Conservation (phyloP, 2,888 invertebrate genomes). For the Campaea margaritaria region DNA sequence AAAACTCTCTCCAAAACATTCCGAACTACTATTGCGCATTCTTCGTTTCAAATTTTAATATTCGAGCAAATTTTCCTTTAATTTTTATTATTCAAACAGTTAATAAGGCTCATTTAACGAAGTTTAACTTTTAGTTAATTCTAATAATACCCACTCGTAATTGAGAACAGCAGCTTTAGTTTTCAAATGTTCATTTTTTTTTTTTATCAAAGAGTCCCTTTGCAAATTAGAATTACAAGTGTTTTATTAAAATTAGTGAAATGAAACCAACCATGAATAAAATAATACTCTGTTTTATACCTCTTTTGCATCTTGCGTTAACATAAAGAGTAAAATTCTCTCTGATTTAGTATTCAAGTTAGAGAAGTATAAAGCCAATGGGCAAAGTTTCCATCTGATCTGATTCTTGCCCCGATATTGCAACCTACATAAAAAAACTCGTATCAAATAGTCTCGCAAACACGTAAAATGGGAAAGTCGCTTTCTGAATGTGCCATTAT, state of each 20-base stretch:
- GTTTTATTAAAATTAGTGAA: too few relatives aligned
- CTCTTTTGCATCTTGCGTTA: constrained; percentile 36
- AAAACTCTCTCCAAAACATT: constrained; percentile 26
- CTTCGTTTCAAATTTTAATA: neutral
- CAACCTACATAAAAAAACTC: constrained; percentile 40
- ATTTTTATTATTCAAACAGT: too few relatives aligned
- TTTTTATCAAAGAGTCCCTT: too few relatives aligned
- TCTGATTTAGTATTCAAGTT: constrained; percentile 68
- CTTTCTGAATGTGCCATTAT: constrained; percentile 21
- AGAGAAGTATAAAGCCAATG: constrained; percentile 67
- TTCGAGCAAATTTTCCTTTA: neutral
- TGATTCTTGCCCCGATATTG: constrained; percentile 65
- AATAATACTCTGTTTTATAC: constrained; percentile 14
- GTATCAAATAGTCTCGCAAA: constrained; percentile 22
- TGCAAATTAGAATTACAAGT: too few relatives aligned
- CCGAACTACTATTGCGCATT: constrained; percentile 7
- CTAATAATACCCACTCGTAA: too few relatives aligned
- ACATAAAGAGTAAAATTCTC: constrained; percentile 37
- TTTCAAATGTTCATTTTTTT: too few relatives aligned
- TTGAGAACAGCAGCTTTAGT: too few relatives aligned
- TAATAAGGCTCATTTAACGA: too few relatives aligned
- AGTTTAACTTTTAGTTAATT: too few relatives aligned
- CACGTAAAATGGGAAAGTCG: constrained; percentile 48
- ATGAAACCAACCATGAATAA: constrained; percentile 4
- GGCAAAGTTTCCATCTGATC: constrained; percentile 62